Evolutionary conservation across 1,140 invertebrate genomes (phyloP).

Genomic region (Drosophila virilis): DNA sequence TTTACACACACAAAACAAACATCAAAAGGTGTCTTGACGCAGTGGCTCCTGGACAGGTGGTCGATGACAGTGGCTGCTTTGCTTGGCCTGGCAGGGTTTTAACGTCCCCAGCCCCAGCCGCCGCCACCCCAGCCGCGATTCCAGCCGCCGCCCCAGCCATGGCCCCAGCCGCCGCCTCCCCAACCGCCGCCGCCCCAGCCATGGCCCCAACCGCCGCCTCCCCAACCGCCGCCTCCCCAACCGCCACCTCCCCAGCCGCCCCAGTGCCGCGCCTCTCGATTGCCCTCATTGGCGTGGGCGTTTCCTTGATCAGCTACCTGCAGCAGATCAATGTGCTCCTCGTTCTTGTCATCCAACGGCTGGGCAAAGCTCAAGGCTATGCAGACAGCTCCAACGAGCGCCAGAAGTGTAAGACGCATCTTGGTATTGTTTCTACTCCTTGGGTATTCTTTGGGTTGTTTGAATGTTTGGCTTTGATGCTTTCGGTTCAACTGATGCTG

Average conservation of each 20-base stretch:
- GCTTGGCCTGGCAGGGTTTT: neutral
- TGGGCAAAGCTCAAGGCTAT: conserved; percentile 28
- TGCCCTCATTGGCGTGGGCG: conserved; percentile 43
- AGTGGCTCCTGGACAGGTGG: neutral
- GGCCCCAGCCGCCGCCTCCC: conserved; percentile 25
- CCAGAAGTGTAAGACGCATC: conserved; percentile 40
- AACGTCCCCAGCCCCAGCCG: conserved; percentile 10
- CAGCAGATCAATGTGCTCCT: conserved; percentile 23
- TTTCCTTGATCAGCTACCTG: conserved; percentile 54
- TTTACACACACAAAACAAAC: conserved; percentile 13
- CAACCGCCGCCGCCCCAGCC: conserved; percentile 23
- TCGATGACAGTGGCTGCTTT: too few species aligned
- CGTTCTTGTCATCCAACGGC: neutral
- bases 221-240: conserved; percentile 21
- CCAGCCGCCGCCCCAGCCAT: conserved; percentile 13
- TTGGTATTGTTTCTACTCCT: neutral
- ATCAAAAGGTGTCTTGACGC: neutral
- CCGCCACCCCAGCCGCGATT: conserved; percentile 36
- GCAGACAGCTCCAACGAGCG: conserved; percentile 35
- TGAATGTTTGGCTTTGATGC: neutral
- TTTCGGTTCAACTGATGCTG: conserved; percentile 4
- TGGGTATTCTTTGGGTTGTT: neutral
- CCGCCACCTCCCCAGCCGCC: conserved; percentile 8
- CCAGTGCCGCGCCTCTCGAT: conserved; percentile 32
- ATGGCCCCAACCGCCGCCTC: conserved; percentile 24